Base-by-base conservation (phyloP, 2,888 invertebrate genomes). In the Drosophila bunnanda region DNA sequence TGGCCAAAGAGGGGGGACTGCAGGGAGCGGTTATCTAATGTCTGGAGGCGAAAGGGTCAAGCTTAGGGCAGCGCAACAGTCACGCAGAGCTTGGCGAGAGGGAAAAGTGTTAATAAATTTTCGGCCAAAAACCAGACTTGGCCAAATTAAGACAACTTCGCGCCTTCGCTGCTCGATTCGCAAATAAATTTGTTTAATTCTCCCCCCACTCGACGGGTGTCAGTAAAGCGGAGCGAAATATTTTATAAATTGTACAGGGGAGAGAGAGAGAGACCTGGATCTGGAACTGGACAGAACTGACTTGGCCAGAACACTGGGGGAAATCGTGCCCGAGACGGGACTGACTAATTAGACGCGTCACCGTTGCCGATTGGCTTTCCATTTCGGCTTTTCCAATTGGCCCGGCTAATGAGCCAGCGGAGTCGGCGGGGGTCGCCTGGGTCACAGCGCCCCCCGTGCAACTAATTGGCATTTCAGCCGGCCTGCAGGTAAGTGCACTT, bases 151-250 rank as follows among this genome's bases (percentile, higher is more conserved):
- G 66, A 56, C 70, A 69, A 55, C 58, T 62, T 50, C 55, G 12
- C 72, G 60, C 50, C 48, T 30, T 36, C 50, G 70, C 62, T 15
- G 20, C 73, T 78, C 76, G 89, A 86, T 86, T 83, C 68, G 87
- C 81, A 83, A 83, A 88, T 88, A 83, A 83, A 83, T 83, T 83
- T 88, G 87, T 88, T 88, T 75, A 88, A 88, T 86, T 86, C 89
- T 86, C 75, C 25, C 25, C 2, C 25, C n/a, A n/a, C n/a, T n/a
- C n/a, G n/a, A n/a, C n/a, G n/a, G n/a, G n/a, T n/a, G n/a, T n/a
- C n/a, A n/a, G n/a, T n/a, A n/a, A n/a, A 25, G 25, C 25, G 25
- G 87, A 58, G 62, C 65, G 76, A 83, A 83, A 83, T 83, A 83
- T 83, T 83, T 86, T 83, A 88, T 88, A 88, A 83, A 13, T 22